Conservation (phyloP, 2,797 vertebrate genomes). For the Artibeus lituratus region DNA sequence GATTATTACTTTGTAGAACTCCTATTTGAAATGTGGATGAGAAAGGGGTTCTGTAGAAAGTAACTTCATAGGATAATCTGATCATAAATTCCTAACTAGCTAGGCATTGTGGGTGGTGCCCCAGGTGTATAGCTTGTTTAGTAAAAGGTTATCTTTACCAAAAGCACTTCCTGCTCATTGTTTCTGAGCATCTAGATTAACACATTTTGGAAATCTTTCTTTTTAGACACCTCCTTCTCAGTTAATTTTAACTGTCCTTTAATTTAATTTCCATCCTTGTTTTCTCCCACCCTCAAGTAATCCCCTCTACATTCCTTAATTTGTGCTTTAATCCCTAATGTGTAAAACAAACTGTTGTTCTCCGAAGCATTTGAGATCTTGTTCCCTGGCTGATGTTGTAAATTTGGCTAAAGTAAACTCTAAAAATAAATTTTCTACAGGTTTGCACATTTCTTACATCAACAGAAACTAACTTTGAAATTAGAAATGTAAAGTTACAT, state of each 20-base stretch:
- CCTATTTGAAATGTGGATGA: background rate
- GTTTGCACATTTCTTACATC: background rate
- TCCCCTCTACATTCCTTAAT: too few relatives aligned
- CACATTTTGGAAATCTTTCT: background rate
- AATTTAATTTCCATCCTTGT: background rate
- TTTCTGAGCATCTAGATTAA: background rate
- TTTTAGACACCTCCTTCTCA: background rate
- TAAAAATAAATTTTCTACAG: background rate
- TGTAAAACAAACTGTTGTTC: background rate
- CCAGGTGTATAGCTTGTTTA: background rate
- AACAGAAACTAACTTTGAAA: background rate
- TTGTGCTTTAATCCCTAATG: background rate
- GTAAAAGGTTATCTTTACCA: background rate
- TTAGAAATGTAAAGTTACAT: background rate
- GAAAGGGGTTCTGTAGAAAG: background rate
- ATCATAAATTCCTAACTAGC: background rate
- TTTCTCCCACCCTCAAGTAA: background rate
- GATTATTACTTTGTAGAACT: background rate
- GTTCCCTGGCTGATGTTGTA: background rate
- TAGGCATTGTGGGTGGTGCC: background rate
- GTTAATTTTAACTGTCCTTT: background rate
- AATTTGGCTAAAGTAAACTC: background rate
- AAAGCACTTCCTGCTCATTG: background rate
- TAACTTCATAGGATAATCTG: background rate
- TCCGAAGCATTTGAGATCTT: background rate